Evolutionary conservation across 2,888 invertebrate species (phyloP).

Genomic region (Uloborus plumipes): DNA sequence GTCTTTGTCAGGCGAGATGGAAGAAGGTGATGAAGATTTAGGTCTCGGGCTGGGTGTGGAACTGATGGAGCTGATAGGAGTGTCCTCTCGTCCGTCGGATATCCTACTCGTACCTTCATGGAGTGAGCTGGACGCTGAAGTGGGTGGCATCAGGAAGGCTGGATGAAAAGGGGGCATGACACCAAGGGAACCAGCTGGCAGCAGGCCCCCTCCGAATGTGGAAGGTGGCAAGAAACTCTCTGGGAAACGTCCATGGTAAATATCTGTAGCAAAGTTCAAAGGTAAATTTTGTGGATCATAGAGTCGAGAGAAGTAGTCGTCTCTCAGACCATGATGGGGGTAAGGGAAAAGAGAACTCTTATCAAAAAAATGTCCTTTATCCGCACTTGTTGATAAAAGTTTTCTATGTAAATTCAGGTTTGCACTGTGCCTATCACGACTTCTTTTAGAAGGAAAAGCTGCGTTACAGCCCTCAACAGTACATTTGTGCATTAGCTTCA

Average conservation of each 20-base stretch:
- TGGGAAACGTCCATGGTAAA: constrained; percentile 49
- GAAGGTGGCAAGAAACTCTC: constrained; percentile 56
- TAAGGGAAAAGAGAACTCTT: constrained; percentile 74
- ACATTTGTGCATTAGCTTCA: constrained; percentile 95
- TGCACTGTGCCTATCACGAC: constrained; percentile 91
- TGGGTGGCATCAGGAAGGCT: constrained; percentile 60
- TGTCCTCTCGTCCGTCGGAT: constrained; percentile 54
- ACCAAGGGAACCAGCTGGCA: constrained; percentile 29
- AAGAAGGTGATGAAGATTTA: constrained; percentile 45
- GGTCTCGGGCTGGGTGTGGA: constrained; percentile 63
- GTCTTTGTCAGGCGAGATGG: constrained; percentile 39
- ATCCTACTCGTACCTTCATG: constrained; percentile 39
- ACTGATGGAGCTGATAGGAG: constrained; percentile 62
- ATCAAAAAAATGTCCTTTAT: constrained; percentile 67
- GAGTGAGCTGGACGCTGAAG: constrained; percentile 46
- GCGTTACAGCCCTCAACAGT: constrained; percentile 95
- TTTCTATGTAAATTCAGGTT: constrained; percentile 93
- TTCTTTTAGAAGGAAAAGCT: constrained; percentile 92
- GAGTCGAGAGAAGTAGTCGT: constrained; percentile 83
- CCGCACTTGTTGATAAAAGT: constrained; percentile 79
- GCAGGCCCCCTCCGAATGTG: constrained; percentile 40
- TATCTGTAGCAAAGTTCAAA: constrained; percentile 37
- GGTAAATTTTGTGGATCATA: constrained; percentile 74
- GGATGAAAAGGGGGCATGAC: constrained; percentile 59
- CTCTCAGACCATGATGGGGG: constrained; percentile 75